Evolutionary conservation across 2,888 invertebrate species (phyloP), one percentile per base, ranked within the genome.

Genomic region (Megalurothrips usitatus): DNA sequence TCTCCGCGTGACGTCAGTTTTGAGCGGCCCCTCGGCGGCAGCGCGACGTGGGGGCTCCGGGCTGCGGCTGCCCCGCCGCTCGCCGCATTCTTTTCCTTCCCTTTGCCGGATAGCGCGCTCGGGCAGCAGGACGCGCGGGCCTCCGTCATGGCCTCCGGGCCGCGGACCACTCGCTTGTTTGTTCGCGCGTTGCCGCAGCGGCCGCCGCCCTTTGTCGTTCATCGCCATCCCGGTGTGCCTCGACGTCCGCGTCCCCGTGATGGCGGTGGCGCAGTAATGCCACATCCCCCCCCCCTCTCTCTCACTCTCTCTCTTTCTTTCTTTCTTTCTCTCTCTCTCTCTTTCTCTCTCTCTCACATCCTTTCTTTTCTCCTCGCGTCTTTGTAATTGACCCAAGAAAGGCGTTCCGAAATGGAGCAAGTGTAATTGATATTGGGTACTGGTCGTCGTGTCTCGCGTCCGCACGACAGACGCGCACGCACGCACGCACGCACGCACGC

Each of bases 351-450:
- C 58, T 10, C 58, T 58, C 58, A 19, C 58, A 14, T n/a, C 19
- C 58, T 8, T 23, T 26, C 68, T 75, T 75, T 26, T 75, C 26
- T 75, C 68, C 11, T 75, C 23, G 23, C 68, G 68, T 26, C 26
- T 75, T 26, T 75, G 68, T 75, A 75, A 75, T 75, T 75, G 68
- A 75, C 68, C 68, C 68, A 12, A 26, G n/a, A 26, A 75, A 75
- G 68, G 23, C 68, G 23, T 75, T 75, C 68, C 68, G 68, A 75
- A 75, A 75, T 75, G 68, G 68, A 75, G 23, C 68, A 75, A 75
- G 68, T 75, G 68, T 75, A 75, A 75, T 75, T 75, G 68, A 75
- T 75, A 75, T 75, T 26, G 68, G 68, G 68, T 75, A 75, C 68
- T 75, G n/a, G 68, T 12, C 68, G 68, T 43, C 34, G 34, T 43